Base-by-base conservation (phyloP, 2,888 invertebrate genomes). In the Coleophora flavipennella region DNA sequence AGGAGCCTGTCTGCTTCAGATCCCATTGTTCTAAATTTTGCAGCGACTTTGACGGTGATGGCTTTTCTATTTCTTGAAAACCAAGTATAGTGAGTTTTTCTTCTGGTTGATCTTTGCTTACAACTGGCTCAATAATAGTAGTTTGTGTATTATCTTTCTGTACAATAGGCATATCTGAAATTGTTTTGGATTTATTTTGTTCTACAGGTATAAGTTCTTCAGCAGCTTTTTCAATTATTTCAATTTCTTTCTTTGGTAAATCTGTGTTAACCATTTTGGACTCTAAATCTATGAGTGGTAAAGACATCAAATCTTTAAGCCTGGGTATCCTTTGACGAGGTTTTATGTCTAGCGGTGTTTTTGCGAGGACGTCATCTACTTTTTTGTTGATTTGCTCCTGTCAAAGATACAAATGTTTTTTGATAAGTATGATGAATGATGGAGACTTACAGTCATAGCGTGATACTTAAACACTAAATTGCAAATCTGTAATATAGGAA, bases 351-450 rank as follows among this genome's bases (percentile, higher is more conserved):
- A 95, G 75, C 0, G 96, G 96, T 0, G 92, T 93, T 49, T 90
- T 88, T 20, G 88, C 86, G 32, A 95, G 73, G 1, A 93, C 91
- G 35, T 87, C 86, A 45, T 89, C 81, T 9, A 96, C 91, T 74
- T 92, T 91, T 38, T 88, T 86, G 25, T 87, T 85, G 35, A 96
- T 91, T 67, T 91, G 91, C 40, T 90, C 89, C 88, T 92, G 83
- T 48, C 72, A 74, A 51, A 38, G 20, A 38, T 35, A 41, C 14
- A 20, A n/a, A 1, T 44, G 20, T 6, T 20, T 20, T 3, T 20
- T 20, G 6, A 20, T 20, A 20, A 6, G 6, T 20, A 20, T 3
- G 20, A 20, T 20, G 20, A 20, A 20, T 20, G n/a, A n/a, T n/a
- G n/a, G n/a, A n/a, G n/a, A n/a, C n/a, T n/a, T n/a, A n/a, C n/a